Evolutionary conservation across 2,888 invertebrate species (phyloP), one percentile per base, ranked within the genome.

Genomic region (Lysandra coridon): DNA sequence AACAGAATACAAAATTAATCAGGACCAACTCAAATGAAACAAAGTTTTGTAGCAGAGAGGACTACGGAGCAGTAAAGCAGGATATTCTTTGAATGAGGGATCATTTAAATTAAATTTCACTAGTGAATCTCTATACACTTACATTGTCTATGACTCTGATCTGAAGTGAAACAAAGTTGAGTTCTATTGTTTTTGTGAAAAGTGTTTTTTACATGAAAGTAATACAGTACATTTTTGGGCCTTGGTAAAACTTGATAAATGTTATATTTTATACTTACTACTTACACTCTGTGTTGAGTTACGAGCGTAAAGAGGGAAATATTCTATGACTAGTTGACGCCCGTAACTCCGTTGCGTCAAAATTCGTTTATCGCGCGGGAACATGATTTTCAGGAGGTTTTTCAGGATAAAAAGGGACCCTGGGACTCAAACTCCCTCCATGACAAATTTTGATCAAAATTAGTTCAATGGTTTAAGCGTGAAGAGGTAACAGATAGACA

Each of bases 81-180:
- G 14, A 14, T 69, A 69, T 69, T 69, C 69, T 69, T 69, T 37
- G 69, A 69, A 17, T 69, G 69, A 69, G 69, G 64, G 33, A 37
- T 69, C 69, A 69, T 69, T 69, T 37, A 69, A 69, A 69, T 69
- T 69, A 69, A 69, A 69, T 69, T 69, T 69, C 69, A 69, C 69
- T 33, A 69, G 64, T 64, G 64, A 30, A 64, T 64, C 64, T 64
- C 64, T 69, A 33, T 69, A 69, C 69, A 69, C 69, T 69, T 69
- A 69, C 33, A 69, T 69, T 37, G 33, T 69, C 69, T 69, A 69
- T 69, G 69, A 17, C 69, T 37, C 14, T 69, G 30, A 12, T 69
- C 33, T 69, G 5, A 64, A 64, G 12, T 17, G 1, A 17, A 64
- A 69, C 33, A 37, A 14, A 69, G 37, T 69, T 33, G 33, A 62